Percentiles rank a stretch among this genome's conserved stretches.
Conservation (phyloP, 2,888 invertebrate species). For the Eulithis prunata region DNA sequence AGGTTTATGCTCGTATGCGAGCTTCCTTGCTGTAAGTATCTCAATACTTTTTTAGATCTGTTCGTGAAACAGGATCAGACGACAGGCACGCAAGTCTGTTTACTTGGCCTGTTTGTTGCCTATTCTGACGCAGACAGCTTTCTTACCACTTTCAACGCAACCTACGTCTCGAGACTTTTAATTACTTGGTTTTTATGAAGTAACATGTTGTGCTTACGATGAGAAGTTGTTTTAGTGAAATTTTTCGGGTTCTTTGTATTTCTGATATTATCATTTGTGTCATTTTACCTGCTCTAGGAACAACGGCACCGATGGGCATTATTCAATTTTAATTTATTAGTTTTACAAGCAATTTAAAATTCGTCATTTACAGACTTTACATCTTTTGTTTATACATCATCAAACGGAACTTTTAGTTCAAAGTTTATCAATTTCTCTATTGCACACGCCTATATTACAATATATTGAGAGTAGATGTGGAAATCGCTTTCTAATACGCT, state of each 20-base stretch:
- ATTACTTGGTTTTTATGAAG: slow-evolving; percentile 61
- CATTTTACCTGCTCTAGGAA: neutral
- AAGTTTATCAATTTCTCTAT: slow-evolving; percentile 11
- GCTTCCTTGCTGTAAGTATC: neutral
- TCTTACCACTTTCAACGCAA: slow-evolving; percentile 76
- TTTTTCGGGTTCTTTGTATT: neutral
- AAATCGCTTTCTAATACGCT: slow-evolving; percentile 46
- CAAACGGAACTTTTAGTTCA: slow-evolving; percentile 8
- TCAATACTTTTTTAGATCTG: slow-evolving; percentile 36
- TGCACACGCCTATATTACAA: slow-evolving; percentile 9
- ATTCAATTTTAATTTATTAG: no score
- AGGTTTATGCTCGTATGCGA: neutral
- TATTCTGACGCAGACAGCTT: slow-evolving; percentile 74
- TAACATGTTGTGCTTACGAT: neutral
- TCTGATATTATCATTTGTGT: neutral
- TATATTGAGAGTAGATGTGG: slow-evolving; percentile 19
- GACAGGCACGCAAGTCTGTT: slow-evolving; percentile 57
- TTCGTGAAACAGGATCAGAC: slow-evolving; percentile 40
- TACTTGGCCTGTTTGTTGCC: slow-evolving; percentile 50
- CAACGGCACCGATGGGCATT: no score
- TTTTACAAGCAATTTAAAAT: neutral
- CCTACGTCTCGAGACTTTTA: slow-evolving; percentile 70
- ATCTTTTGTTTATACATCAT: neutral
- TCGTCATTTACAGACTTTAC: neutral
- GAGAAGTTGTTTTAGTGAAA: neutral